Base-by-base conservation (phyloP, 2,888 invertebrate genomes). In the Bembecia ichneumoniformis region DNA sequence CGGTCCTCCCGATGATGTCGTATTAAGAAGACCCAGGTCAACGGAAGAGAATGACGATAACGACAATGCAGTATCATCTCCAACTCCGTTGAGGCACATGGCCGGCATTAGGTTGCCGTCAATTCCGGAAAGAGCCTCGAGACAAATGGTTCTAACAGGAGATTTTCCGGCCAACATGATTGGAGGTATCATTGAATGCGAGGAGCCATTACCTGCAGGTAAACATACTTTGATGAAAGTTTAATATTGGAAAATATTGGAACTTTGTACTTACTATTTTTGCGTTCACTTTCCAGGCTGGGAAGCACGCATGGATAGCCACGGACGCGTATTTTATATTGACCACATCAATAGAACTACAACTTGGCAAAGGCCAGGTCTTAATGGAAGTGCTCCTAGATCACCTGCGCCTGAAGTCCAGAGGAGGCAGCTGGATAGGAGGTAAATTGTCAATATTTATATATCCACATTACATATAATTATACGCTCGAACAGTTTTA, bases 261-360 rank as follows among this genome's bases (percentile, higher is more conserved):
- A 36, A 3, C n/a, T 48, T 40, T n/a, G 15, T n/a, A 36, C 28
- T 16, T 40, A 28, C 11, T 35, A 49, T 13, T 36, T 52, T 45
- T 44, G 28, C 16, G 7, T 52, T 46, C 46, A 43, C 17, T 1
- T 71, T 84, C 13, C 86, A 91, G 97, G 97, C 20, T 99, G 98
- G 98, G 98, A 99, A 82, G 97, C 98, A 0, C 91, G 98, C 52
- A 95, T 98, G 88, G 99, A 99, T 76, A 96, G 95, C 61, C 97
- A 98, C 73, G 98, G 98, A 0, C 91, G 99, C 36, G 94, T 98
- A 51, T 98, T 99, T 77, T 99, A 98, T 82, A 97, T 99, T 52
- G 98, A 99, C 82, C 99, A 99, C 74, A 91, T 95, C n/a, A 96
- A 96, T 65, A 90, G 98, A 35, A 96, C 95, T 3, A 99, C 99